Conservation (phyloP, 2,888 invertebrate genomes). For the Elegia similella region DNA sequence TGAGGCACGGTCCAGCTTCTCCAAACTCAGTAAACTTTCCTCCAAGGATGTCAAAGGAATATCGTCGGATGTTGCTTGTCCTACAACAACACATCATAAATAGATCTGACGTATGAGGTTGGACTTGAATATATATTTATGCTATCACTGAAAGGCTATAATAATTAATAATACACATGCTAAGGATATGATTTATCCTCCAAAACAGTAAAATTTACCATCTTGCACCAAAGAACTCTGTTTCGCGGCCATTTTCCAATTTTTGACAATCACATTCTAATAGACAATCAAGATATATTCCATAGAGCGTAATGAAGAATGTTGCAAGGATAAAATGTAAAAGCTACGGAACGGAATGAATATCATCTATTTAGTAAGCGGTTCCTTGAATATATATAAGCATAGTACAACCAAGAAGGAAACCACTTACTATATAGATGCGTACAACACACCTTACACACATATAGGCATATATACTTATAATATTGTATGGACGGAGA, state of each 20-base stretch:
- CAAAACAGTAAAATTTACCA: conserved; percentile 66
- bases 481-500: too few relatives aligned
- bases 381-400: too few relatives aligned
- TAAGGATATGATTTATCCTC: not conserved
- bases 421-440: too few relatives aligned
- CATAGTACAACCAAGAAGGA: too few relatives aligned
- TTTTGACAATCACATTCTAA: conserved; percentile 38
- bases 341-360: too few relatives aligned
- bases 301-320: not conserved
- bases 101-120: not conserved
- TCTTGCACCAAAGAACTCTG: conserved; percentile 83
- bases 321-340: not conserved
- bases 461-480: too few relatives aligned
- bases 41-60: conserved; percentile 81
- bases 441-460: too few relatives aligned
- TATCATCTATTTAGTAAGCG: too few relatives aligned
- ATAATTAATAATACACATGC: not conserved
- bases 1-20: conserved; percentile 96
- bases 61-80: conserved; percentile 68
- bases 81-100: conserved; percentile 42
- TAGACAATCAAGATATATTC: conserved; percentile 2
- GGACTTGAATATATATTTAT: not conserved
- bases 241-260: conserved; percentile 85
- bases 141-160: not conserved
- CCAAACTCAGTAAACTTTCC: conserved; percentile 91